Evolutionary conservation across 2,113 vertebrate species (phyloP), one percentile per base, ranked within the genome.

Genomic region (Grus americana): DNA sequence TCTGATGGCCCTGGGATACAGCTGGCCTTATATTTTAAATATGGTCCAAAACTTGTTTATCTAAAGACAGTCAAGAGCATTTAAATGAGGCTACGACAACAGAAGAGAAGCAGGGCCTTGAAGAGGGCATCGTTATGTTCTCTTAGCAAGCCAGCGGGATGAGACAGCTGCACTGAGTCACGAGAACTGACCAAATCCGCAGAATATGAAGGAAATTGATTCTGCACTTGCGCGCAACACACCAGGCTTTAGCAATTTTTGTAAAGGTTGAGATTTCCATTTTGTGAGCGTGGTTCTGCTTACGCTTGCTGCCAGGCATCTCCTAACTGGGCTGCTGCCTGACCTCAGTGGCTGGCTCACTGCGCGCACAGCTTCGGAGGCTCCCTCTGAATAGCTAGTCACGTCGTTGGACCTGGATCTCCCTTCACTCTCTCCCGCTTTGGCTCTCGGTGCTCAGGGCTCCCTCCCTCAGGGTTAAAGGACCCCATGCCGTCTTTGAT

Each of bases 401-500:
- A 27, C 65, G 9, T n/a, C 16, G 1, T 2, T n/a, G 49, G 36
- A 16, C 36, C 62, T 8, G 19, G 8, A 23, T 15, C 21, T 81
- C 40, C 65, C 65, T 78, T 29, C 15, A 1, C 14, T 12, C 19
- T 50, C 79, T 49, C 21, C 26, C 0, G 5, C 73, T 38, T 30
- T 52, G 6, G 36, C 1, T 61, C 32, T 54, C 0, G 0, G 19
- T 26, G 38, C 47, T 62, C 15, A 11, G 57, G 66, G 19, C 54
- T 75, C 61, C 59, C 54, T 75, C 61, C 59, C 54, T 17, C 17
- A 23, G 68, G 29, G 9, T 36, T 67, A 1, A 3, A 72, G 70
- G 32, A 24, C 38, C 71, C 8, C 0, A 0, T 47, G 36, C 44
- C 49, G 2, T 49, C 34, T n/a, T 42, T 32, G 50, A 1, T 34